phyloP scores from a whole-genome alignment of 2,888 invertebrate species.

The Volucella inflata region DNA sequence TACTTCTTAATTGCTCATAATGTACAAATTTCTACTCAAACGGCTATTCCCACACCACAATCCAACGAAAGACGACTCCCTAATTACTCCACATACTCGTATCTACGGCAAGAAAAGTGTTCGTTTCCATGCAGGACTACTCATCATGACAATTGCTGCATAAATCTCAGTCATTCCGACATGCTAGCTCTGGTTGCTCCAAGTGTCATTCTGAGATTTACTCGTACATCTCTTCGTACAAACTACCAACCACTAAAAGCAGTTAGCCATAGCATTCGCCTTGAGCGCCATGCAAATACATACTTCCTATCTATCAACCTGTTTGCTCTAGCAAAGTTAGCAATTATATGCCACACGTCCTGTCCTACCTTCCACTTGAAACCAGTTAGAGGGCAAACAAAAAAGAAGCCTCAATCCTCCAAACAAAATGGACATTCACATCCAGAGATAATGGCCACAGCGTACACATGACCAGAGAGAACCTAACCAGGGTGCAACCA shows the following conservation, averaged over 20 bases:
- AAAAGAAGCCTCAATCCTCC: constrained; percentile 12
- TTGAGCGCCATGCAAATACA: constrained; percentile 10
- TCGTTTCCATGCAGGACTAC: constrained; percentile 65
- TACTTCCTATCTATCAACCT: constrained; percentile 63
- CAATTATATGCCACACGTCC: constrained; percentile 63
- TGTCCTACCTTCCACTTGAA: constrained; percentile 31
- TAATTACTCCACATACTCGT: constrained; percentile 64
- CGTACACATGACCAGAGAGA: constrained; percentile 52
- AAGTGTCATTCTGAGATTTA: constrained; percentile 71
- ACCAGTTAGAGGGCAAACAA: constrained; percentile 43
- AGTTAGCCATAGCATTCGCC: constrained; percentile 35
- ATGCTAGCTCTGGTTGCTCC: constrained; percentile 32
- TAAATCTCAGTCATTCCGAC: constrained; percentile 58
- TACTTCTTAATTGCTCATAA: constrained; percentile 56
- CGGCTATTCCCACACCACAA: not conserved
- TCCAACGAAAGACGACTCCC: constrained; percentile 3
- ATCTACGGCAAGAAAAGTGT: constrained; percentile 32
- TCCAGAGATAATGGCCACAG: constrained; percentile 34
- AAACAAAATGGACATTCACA: constrained; percentile 69
- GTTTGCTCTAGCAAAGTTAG: constrained; percentile 67
- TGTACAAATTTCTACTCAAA: constrained; percentile 45
- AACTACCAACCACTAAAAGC: constrained; percentile 39
- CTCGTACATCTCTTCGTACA: constrained; percentile 37
- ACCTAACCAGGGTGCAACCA: constrained; percentile 62
- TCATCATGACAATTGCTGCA: constrained; percentile 70